phyloP scores from a whole-genome alignment of 2,113 vertebrate species.

The Neolamprologus hecqui region DNA sequence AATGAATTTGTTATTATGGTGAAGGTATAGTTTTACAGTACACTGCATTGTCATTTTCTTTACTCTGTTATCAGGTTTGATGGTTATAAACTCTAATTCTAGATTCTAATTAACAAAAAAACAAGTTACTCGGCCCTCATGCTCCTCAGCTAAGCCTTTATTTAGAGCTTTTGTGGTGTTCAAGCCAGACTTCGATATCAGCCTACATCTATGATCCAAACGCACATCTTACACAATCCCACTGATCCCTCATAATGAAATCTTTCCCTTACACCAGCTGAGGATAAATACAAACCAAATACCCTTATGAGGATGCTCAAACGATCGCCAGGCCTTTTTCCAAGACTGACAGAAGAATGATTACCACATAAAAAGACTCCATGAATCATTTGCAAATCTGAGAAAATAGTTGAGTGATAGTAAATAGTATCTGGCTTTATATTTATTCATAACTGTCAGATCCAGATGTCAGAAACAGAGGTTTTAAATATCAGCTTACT shows the following conservation, averaged over 20 bases:
- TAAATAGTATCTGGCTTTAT: not conserved
- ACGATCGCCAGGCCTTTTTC: not conserved
- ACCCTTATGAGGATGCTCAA: not conserved
- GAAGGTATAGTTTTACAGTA: not conserved
- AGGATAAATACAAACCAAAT: constrained; percentile 29
- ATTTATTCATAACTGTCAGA: not conserved
- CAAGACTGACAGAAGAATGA: constrained; percentile 19
- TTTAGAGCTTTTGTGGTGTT: not conserved
- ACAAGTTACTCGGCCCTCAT: not conserved
- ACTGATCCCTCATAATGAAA: constrained; percentile 51
- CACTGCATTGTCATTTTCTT: not conserved
- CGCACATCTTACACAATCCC: constrained; percentile 29
- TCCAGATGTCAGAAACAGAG: not conserved
- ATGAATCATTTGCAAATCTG: not conserved
- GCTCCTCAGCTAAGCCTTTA: not conserved
- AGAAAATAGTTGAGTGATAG: not conserved
- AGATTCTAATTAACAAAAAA: not conserved
- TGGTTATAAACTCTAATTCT: not conserved
- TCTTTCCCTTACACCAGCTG: constrained; percentile 35
- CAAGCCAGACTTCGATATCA: constrained; percentile 5
- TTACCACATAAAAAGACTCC: not conserved
- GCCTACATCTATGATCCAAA: constrained; percentile 29
- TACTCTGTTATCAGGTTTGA: not conserved
- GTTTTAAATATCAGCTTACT: not conserved
- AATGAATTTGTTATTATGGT: not conserved